Evolutionary conservation across 1,140 invertebrate genomes (phyloP).

Genomic region (Anastatus disparis): DNA sequence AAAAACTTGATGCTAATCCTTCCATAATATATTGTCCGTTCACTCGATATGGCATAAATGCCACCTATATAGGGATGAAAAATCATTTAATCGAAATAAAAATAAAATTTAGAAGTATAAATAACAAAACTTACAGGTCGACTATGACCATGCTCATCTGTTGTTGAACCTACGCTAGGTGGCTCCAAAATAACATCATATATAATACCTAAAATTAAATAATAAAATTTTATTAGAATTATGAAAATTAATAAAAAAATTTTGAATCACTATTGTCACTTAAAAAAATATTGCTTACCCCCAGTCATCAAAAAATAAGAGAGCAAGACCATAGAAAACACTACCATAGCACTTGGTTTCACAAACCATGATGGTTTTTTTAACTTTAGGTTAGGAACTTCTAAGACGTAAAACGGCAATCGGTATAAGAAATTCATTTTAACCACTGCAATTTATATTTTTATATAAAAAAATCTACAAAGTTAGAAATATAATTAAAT

Average conservation of each 20-base stretch:
- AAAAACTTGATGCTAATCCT: slow-evolving; percentile 94
- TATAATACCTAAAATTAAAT: slow-evolving; percentile 85
- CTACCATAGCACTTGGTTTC: slow-evolving; percentile 92
- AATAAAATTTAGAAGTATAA: slow-evolving; percentile 10
- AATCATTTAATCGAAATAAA: background rate
- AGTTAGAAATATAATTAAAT: background rate
- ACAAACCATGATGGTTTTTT: slow-evolving; percentile 92
- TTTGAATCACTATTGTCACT: background rate
- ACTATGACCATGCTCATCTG: slow-evolving; percentile 95
- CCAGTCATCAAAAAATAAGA: slow-evolving; percentile 99
- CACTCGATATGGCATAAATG: slow-evolving; percentile 97
- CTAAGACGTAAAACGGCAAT: slow-evolving; percentile 84
- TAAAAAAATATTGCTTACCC: slow-evolving; percentile 73
- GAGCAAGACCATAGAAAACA: slow-evolving; percentile 88
- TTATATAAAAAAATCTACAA: background rate
- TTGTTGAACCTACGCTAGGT: slow-evolving; percentile 96
- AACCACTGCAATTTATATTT: background rate
- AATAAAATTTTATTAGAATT: slow-evolving; percentile 16
- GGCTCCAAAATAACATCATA: slow-evolving; percentile 99
- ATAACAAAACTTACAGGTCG: slow-evolving; percentile 76
- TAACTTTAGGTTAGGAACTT: slow-evolving; percentile 92
- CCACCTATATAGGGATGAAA: slow-evolving; percentile 73
- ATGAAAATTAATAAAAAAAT: background rate
- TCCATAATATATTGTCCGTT: slow-evolving; percentile 99
- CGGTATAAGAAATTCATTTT: slow-evolving; percentile 82